Conservation (phyloP, 92 coral and sea anemone genomes). For the Hydrozoanthus gracilis region DNA sequence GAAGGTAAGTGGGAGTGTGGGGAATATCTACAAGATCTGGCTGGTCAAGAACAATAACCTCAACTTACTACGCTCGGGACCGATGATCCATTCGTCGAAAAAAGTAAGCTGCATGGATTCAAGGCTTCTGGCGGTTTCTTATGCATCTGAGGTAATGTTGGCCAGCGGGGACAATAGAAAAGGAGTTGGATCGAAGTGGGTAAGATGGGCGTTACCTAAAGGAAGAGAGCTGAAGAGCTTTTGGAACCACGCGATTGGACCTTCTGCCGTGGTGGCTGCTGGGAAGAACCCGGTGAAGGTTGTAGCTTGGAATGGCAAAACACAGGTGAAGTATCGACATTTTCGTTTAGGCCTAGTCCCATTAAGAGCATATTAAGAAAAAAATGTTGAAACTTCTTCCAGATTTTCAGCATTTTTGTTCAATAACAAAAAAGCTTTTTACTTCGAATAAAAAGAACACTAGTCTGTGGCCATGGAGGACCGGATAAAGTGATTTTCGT, state of each 20-base stretch:
- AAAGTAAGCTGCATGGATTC: conserved; percentile 51
- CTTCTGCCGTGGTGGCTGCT: background rate
- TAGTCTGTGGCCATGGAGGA: too few relatives aligned
- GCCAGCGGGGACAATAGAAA: conserved; percentile 77
- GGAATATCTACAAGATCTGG: conserved; percentile 75
- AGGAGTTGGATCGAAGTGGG: conserved; percentile 83
- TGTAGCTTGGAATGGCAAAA: background rate
- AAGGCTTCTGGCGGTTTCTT: conserved; percentile 46
- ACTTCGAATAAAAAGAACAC: too few relatives aligned
- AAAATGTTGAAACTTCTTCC: too few relatives aligned
- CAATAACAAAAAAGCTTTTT: too few relatives aligned
- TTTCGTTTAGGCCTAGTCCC: too few relatives aligned
- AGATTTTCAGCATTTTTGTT: too few relatives aligned
- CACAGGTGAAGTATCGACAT: too few relatives aligned
- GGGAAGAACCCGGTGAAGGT: conserved; percentile 45
- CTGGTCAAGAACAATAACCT: conserved; percentile 50
- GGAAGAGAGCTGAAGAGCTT: conserved; percentile 65
- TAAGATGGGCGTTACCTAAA: conserved; percentile 75
- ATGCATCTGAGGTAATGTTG: conserved; percentile 76
- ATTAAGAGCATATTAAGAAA: too few relatives aligned
- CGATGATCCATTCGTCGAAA: conserved; percentile 30
- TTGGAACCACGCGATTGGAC: conserved; percentile 79
- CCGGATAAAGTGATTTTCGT: too few relatives aligned
- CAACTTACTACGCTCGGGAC: conserved; percentile 30
- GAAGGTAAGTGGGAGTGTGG: conserved; percentile 77